Evolutionary conservation across 2,113 vertebrate species (phyloP), one percentile per base, ranked within the genome.

Genomic region (Oxygymnocypris stewartii): DNA sequence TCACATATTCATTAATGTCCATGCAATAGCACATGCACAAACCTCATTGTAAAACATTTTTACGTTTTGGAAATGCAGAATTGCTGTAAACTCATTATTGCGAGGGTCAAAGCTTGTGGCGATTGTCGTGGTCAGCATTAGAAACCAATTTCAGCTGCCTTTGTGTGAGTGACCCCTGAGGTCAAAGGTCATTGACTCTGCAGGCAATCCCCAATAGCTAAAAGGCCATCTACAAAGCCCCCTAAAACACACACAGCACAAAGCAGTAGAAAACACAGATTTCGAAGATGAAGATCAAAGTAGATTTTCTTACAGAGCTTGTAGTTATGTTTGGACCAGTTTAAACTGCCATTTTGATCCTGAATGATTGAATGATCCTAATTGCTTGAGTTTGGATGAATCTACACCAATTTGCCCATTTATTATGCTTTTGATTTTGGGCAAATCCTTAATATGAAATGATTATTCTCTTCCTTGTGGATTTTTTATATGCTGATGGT

Each of bases 181-280:
- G 90, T 93, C 93, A 91, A 86, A 90, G 93, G 93, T 93, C 89
- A 90, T 61, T 61, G 89, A 93, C 93, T 92, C 86, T 90, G 86
- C 90, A 90, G 91, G 89, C 92, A 93, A 94, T 95, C 93, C 92
- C 91, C 87, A 88, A 85, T 57, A 88, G 91, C 92, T 92, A 92
- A 94, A 87, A 92, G 92, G 92, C 89, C 57, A 14, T 80, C 63
- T 87, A 87, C 90, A 92, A 92, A 89, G 84, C 88, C 47, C 4
- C 65, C 88, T 69, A 69, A 82, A 79, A 85, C 87, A 81, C 89
- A 90, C 37, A 65, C 40, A 51, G 44, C 42, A 71, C 28, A 35
- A 7, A 69, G 80, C 44, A 23, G 42, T 35, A 31, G n/a, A 69
- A 69, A 20, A 51, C 16, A 3, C 9, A 11, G 0, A 12, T 10